Evolutionary conservation across 2,113 vertebrate species (phyloP), one percentile per base, ranked within the genome.

Genomic region (Aleadryas rufinucha): DNA sequence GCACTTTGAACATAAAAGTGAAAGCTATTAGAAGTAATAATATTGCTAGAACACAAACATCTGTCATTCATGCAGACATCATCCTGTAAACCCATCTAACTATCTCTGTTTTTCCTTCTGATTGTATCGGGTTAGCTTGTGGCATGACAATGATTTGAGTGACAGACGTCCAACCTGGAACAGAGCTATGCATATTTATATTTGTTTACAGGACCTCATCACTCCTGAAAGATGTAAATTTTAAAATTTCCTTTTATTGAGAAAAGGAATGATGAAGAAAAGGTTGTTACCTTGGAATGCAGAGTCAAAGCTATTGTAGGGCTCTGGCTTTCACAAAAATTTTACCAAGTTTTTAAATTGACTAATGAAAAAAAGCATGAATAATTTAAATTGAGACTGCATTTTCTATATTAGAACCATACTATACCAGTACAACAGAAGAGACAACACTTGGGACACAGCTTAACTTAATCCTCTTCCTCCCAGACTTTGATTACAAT

Each of bases 311-410:
- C 92, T 97, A 96, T 91, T 96, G 79, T 84, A 63, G 72, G 37
- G 59, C 42, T 97, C 65, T n/a, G 49, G 59, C 74, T 97, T 97
- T 98, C 97, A 97, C 97, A 96, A 98, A 97, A 98, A 74, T 96
- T 95, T 98, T 96, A 97, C 95, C 89, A 94, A 94, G 85, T 93
- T 97, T 97, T 97, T 92, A 96, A 97, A 97, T 97, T 94, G 86
- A 94, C 95, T 94, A 98, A 98, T 97, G 96, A 97, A 97, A 98
- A 97, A 96, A 50, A 70, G 2, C 21, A 90, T 97, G 84, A 97
- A 97, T 97, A 97, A 97, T 98, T 98, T 97, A 98, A 96, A 96
- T 76, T 26, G 42, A 87, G 87, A 91, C 24, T 0, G 22, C 42
- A 50, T 74, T 94, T 89, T 47, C 87, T 93, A 4, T 94, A 95